phyloP scores from a whole-genome alignment of 2,113 vertebrate species.

The Melierax canorus region DNA sequence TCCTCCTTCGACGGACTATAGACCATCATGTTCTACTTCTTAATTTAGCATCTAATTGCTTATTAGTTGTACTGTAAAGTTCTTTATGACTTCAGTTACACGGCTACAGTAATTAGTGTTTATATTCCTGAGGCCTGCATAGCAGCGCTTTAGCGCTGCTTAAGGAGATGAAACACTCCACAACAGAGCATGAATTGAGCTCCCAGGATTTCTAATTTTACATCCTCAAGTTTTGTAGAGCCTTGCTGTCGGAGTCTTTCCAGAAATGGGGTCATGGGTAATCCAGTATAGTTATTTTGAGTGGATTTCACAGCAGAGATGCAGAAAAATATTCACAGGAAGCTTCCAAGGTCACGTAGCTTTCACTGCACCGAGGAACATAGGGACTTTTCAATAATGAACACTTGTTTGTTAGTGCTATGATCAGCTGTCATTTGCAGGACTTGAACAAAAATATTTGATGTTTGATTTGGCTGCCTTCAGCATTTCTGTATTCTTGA shows the following conservation, averaged over 20 bases:
- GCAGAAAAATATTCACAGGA: background rate
- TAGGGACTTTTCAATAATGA: background rate
- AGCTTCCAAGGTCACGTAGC: background rate
- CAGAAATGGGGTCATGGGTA: background rate
- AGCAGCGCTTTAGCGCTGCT: background rate
- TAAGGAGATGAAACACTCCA: background rate
- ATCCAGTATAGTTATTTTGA: background rate
- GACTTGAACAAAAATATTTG: background rate
- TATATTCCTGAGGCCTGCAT: background rate
- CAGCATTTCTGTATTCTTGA: background rate
- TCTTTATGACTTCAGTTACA: background rate
- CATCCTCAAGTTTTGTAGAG: background rate
- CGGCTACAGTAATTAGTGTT: background rate
- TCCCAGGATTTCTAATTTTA: conserved; percentile 21
- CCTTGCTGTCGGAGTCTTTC: background rate
- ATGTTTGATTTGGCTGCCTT: background rate
- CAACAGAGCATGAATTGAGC: background rate
- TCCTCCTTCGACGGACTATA: background rate
- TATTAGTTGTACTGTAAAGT: background rate
- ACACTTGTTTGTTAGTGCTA: background rate
- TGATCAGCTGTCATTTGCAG: background rate
- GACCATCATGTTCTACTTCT: background rate
- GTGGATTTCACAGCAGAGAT: background rate
- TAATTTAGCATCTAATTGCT: background rate
- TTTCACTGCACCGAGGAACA: background rate